These are phyloP conservation scores for Pycnomerus fuliginosus DNA, from an alignment of 2,888 invertebrate species.

Conservation along the genomic window DNA sequence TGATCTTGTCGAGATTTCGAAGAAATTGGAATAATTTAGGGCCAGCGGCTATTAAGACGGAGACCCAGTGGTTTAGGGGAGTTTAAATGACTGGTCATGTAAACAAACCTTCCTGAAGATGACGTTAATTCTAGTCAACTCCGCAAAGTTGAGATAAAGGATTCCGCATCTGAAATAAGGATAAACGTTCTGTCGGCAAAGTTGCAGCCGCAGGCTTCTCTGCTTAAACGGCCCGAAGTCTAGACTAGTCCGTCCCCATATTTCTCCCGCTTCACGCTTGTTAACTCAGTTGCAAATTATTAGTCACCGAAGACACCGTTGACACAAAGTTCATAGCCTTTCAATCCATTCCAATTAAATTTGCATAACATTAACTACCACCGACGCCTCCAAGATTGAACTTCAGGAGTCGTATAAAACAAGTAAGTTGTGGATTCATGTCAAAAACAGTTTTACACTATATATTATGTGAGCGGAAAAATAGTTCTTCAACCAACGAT, in stretches of 20 bases:
- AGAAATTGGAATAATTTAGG: too few relatives aligned
- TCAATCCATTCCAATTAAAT: constrained; percentile 18
- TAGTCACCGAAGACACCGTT: constrained; percentile 15
- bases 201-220: constrained; percentile 6
- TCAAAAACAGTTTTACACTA: too few relatives aligned
- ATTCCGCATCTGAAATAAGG: constrained; percentile 13
- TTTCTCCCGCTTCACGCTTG: constrained; percentile 18
- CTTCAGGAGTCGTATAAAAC: background rate
- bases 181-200: constrained; percentile 14
- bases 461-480: constrained; percentile 15
- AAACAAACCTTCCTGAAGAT: constrained; percentile 20
- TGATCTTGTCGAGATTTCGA: too few relatives aligned
- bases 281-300: constrained; percentile 21
- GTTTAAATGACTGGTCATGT: constrained; percentile 19
- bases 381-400: background rate
- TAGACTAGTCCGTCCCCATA: constrained; percentile 6
- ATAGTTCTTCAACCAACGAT: constrained; percentile 24
- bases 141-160: constrained; percentile 17
- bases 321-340: constrained; percentile 14
- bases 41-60: constrained; percentile 3
- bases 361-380: constrained; percentile 14
- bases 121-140: constrained; percentile 17
- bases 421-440: too few relatives aligned
- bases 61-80: constrained; percentile 6
- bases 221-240: constrained; percentile 6